Conservation (phyloP, 2,113 vertebrate species). For the Anseranas semipalmata region DNA sequence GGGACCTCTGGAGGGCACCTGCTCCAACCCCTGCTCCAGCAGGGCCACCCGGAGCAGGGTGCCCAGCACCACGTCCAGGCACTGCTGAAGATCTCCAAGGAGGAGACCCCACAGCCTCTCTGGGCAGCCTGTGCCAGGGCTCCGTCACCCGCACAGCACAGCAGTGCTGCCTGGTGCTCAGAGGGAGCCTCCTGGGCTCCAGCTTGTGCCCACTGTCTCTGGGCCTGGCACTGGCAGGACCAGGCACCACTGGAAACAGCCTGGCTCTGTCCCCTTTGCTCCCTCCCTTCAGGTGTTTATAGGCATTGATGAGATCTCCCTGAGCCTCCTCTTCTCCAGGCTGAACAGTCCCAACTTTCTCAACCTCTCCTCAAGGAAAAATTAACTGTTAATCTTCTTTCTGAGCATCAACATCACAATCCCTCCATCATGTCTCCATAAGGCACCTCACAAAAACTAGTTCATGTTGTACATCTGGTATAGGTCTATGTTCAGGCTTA, state of each 20-base stretch:
- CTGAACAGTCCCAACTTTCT: background rate
- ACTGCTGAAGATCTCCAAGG: background rate
- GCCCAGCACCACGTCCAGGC: background rate
- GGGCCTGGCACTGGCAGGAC: background rate
- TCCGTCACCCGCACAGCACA: too few species aligned
- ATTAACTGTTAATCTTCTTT: background rate
- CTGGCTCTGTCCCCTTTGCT: background rate
- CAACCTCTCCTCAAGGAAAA: background rate
- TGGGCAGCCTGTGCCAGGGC: background rate
- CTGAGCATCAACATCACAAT: background rate
- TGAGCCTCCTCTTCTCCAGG: background rate
- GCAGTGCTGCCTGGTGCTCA: background rate
- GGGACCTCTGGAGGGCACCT: background rate
- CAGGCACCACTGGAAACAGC: background rate
- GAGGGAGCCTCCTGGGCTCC: background rate
- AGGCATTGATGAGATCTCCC: background rate
- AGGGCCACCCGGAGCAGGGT: background rate
- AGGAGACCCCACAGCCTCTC: background rate
- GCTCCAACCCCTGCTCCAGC: background rate
- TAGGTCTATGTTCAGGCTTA: background rate
- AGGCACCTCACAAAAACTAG: background rate
- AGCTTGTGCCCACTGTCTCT: background rate
- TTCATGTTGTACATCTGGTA: accelerated
- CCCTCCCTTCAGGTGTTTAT: background rate
- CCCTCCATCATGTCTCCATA: accelerated